Conservation (phyloP, 2,888 invertebrate species). For the Druceiella hillmani region DNA sequence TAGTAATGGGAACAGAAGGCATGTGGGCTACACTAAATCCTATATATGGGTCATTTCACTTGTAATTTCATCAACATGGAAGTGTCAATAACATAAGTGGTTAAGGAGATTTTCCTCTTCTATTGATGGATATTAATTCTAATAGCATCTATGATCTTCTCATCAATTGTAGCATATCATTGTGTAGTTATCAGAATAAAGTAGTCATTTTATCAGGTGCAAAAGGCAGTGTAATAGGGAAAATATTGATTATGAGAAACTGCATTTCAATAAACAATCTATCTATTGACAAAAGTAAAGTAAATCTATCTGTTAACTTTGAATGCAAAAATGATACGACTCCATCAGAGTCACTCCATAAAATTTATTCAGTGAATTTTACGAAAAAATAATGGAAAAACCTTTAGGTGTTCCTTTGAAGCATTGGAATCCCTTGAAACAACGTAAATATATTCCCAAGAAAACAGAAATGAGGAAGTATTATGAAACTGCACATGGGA, state of each 20-base stretch:
- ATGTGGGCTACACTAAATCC: conserved; percentile 49
- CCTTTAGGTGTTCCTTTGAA: no score
- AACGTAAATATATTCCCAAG: no score
- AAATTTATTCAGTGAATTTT: conserved; percentile 39
- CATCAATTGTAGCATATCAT: conserved; percentile 50
- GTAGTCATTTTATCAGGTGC: conserved; percentile 66
- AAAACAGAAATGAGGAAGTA: no score
- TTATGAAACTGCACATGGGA: conserved; percentile 59
- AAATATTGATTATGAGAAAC: conserved; percentile 53
- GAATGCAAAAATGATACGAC: conserved; percentile 53
- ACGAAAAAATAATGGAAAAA: conserved; percentile 36
- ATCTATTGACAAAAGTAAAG: conserved; percentile 46
- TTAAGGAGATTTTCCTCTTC: conserved; percentile 62
- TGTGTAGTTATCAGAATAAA: conserved; percentile 51
- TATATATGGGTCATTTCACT: conserved; percentile 49
- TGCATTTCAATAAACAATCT: conserved; percentile 55
- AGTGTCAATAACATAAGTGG: conserved; percentile 47
- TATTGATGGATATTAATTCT: conserved; percentile 66
- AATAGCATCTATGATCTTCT: conserved; percentile 67
- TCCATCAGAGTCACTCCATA: conserved; percentile 46
- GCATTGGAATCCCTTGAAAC: no score
- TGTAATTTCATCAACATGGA: conserved; percentile 55
- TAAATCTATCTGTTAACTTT: conserved; percentile 49
- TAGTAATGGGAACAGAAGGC: conserved; percentile 67
- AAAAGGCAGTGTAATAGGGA: conserved; percentile 60